Evolutionary conservation across 2,888 invertebrate species (phyloP).

Genomic region (Watsonalla cultraria): DNA sequence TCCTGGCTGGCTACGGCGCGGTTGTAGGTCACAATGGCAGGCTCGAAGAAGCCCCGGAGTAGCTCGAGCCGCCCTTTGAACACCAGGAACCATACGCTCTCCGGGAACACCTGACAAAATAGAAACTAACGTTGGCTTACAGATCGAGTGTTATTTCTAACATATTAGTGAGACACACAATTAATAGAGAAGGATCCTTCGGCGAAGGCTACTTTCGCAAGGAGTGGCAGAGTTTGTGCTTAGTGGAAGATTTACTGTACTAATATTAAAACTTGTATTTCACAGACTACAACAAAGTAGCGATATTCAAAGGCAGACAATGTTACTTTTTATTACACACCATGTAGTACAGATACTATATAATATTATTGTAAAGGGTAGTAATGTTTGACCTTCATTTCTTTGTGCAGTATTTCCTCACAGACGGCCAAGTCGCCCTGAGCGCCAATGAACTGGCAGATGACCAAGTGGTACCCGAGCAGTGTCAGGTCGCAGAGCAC

Average conservation of each 20-base stretch:
- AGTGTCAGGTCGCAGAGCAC: conserved; percentile 92
- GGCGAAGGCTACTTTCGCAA: too few relatives aligned
- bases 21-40: conserved; percentile 86
- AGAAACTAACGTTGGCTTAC: not conserved
- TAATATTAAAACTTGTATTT: too few relatives aligned
- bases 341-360: too few relatives aligned
- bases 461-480: conserved; percentile 91
- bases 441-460: conserved; percentile 89
- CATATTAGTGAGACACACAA: too few relatives aligned
- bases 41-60: conserved; percentile 86
- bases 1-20: conserved; percentile 89
- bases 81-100: conserved; percentile 94
- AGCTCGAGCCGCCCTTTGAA: conserved; percentile 92
- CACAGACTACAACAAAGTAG: too few relatives aligned
- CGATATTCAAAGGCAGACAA: too few relatives aligned
- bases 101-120: conserved; percentile 82
- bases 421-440: conserved; percentile 88
- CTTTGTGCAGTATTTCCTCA: conserved; percentile 81
- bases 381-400: conserved; percentile 73
- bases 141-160: too few relatives aligned
- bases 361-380: too few relatives aligned
- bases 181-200: too few relatives aligned
- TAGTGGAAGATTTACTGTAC: too few relatives aligned
- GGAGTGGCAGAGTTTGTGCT: too few relatives aligned
- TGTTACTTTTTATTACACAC: too few relatives aligned